phyloP scores from a whole-genome alignment of 2,888 invertebrate genomes.

The Cheilosia scutellata region DNA sequence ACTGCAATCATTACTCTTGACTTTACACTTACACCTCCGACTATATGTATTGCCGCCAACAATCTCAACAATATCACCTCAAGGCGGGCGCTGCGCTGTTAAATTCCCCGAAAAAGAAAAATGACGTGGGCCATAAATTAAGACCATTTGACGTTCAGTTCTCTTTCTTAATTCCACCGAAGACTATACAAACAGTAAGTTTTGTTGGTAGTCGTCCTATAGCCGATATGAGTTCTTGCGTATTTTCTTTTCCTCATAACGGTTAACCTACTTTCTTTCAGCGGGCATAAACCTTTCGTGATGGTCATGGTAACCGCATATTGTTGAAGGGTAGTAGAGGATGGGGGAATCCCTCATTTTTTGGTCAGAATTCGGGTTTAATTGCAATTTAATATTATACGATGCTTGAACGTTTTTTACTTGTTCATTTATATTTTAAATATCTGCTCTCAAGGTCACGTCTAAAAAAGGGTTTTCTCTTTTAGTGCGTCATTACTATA shows the following conservation, averaged over 20 bases:
- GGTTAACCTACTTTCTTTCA: slow-evolving; percentile 67
- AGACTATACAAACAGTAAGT: background rate
- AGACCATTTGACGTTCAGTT: slow-evolving; percentile 47
- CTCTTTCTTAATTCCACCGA: slow-evolving; percentile 21
- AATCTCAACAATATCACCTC: slow-evolving; percentile 41
- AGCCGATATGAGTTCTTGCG: slow-evolving; percentile 48
- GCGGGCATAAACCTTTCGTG: slow-evolving; percentile 60
- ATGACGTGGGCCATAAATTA: slow-evolving; percentile 65
- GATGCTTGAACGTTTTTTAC: too few species aligned
- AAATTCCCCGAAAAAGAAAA: slow-evolving; percentile 61
- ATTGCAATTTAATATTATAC: slow-evolving; percentile 43
- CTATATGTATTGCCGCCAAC: background rate
- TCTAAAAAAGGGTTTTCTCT: too few species aligned
- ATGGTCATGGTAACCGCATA: background rate
- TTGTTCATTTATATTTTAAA: background rate
- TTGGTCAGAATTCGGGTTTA: slow-evolving; percentile 27
- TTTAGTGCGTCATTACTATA: too few species aligned
- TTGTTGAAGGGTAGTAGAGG: background rate
- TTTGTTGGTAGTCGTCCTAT: slow-evolving; percentile 28
- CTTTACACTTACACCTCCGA: background rate
- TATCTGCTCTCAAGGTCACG: too few species aligned
- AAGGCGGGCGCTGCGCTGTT: slow-evolving; percentile 40
- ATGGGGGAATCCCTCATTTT: background rate
- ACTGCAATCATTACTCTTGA: background rate
- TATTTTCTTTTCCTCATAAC: slow-evolving; percentile 64